Evolutionary conservation across 2,797 vertebrate species (phyloP), one percentile per base, ranked within the genome.

Genomic region (Gastrophryne carolinensis): DNA sequence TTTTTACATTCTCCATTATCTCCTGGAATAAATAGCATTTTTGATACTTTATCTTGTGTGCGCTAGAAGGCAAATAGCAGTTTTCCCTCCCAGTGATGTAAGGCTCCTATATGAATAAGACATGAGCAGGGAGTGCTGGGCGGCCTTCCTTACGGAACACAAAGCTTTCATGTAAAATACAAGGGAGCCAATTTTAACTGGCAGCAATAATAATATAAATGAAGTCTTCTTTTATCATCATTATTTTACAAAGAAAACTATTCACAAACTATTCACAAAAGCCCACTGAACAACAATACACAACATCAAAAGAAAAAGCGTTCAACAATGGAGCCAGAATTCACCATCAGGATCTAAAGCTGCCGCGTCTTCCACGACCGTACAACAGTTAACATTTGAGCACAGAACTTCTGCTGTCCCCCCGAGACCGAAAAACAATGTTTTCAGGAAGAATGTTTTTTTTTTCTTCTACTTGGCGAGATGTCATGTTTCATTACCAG

Each of bases 211-310:
- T 86, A 87, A 87, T 82, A 82, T 86, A 87, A 88, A 90, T 81
- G 79, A 82, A 81, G 67, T 73, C 80, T 85, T 82, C 72, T 82
- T 84, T 85, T 86, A 88, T 80, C 85, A 85, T 88, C 86, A 85
- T 82, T n/a, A n/a, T 82, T 87, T 84, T 79, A 85, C 82, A 76
- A 57, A 71, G 60, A 34, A 56, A 21, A 57, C 75, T 74, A 75
- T 75, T 81, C 82, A 89, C 81, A 56, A 21, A 57, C 75, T 74
- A 75, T 75, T 81, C 82, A 89, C 81, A 87, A 86, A 89, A 84
- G 82, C 84, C 82, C 44, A 82, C 83, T 90, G 84, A 83, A 77
- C 80, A 88, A 88, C 83, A 89, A 90, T 88, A 84, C 66, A 65
- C 86, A 83, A 79, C 84, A 88, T 87, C 86, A 87, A 81, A 84